Base-by-base conservation (phyloP, 2,888 invertebrate genomes). In the Anarsia innoxiella region DNA sequence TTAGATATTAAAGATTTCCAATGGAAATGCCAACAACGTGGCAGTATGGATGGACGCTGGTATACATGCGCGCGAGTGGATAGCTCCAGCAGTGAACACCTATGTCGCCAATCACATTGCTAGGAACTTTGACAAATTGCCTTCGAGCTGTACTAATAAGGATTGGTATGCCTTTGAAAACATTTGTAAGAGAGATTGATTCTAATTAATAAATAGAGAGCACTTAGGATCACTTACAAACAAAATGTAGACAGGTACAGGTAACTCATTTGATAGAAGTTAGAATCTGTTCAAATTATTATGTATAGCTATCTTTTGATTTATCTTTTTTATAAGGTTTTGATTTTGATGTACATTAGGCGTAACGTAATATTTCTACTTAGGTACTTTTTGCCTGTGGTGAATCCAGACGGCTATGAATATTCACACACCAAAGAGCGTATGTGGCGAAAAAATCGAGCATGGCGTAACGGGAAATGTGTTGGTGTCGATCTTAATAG, bases 41-140 rank as follows among this genome's bases (percentile, higher is more conserved):
- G 87, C 89, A 0, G 82, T 93, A 16, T 93, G 93, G 92, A 84
- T 92, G 43, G 92, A 92, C 59, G 91, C 91, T 2, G 95, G 95
- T 4, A 94, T 95, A 48, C 95, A 96, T 62, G 95, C 95, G 1
- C 86, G 96, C 29, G 97, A 97, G 86, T 97, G 94, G 94, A 93
- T 94, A 42, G 91, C 92, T 0, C 93, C 94, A 0, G 93, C 94
- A 0, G 88, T 91, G 0, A 92, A 91, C 2, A 91, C 93, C 0
- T 94, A 89, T 60, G 84, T 93, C 19, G 90, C 93, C 31, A 88
- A 93, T 59, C 85, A 91, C 51, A 76, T 94, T 30, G 88, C 89
- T 0, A 89, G 88, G 42, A 91, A 93, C 62, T 91, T 90, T 61
- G 88, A 91, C 13, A 72, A 67, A 2, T 78, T 89, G 42, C 88